A percentile compares a stretch with the other conserved stretches of the same genome.
These are phyloP conservation scores for Montipora cactus DNA, from an alignment of 64 coral and sea anemone species.

Conservation along the genomic window DNA sequence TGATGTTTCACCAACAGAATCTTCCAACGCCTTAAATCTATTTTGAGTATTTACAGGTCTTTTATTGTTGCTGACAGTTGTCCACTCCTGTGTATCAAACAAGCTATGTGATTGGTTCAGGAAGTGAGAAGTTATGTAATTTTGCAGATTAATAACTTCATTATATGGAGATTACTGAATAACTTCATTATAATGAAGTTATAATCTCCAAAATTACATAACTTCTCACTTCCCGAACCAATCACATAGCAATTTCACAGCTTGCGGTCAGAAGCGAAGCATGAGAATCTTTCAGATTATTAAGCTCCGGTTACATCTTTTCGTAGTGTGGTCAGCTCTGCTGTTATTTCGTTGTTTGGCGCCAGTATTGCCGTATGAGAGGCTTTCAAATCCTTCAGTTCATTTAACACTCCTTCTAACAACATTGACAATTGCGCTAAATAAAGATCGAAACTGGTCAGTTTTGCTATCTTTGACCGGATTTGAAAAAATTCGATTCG, in stretches of 20 bases:
- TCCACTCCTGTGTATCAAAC: not conserved
- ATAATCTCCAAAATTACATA: too few relatives aligned
- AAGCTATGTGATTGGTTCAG: not conserved
- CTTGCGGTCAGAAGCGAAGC: not conserved
- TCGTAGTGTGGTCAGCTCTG: not conserved
- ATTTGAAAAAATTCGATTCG: not conserved
- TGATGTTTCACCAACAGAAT: not conserved
- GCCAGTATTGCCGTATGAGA: not conserved
- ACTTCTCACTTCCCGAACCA: too few relatives aligned
- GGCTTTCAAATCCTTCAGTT: not conserved
- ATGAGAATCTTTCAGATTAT: not conserved
- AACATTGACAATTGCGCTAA: not conserved
- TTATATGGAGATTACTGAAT: too few relatives aligned
- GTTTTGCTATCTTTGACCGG: not conserved
- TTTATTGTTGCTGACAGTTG: not conserved
- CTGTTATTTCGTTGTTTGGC: not conserved
- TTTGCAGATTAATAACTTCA: not conserved
- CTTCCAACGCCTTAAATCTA: not conserved
- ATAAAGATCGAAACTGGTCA: not conserved
- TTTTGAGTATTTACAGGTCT: not conserved
- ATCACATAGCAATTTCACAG: not conserved
- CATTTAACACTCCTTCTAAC: not conserved
- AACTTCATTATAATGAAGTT: too few relatives aligned
- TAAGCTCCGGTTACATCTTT: not conserved
- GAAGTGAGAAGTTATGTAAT: slow-evolving; percentile 6